Evolutionary conservation across 1,140 invertebrate genomes (phyloP).

Genomic region (Atta colombica): DNA sequence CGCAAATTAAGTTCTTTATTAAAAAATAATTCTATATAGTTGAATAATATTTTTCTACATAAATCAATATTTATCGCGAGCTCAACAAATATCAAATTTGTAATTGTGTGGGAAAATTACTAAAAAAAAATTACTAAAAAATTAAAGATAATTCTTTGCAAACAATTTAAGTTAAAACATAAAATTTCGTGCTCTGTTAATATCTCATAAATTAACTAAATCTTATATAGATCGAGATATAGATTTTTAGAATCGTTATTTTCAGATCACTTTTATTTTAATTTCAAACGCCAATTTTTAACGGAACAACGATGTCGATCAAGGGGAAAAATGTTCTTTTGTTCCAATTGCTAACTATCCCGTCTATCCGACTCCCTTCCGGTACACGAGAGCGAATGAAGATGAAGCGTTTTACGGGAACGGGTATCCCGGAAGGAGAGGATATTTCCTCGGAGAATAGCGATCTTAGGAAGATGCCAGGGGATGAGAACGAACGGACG

Average conservation of each 20-base stretch:
- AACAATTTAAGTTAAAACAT: background rate
- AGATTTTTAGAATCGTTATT: background rate
- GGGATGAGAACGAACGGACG: slow-evolving; percentile 53
- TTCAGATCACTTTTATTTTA: slow-evolving; percentile 17
- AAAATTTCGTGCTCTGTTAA: background rate
- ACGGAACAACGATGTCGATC: slow-evolving; percentile 28
- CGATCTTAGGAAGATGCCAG: slow-evolving; percentile 54
- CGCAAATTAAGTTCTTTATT: background rate
- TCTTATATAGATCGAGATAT: background rate
- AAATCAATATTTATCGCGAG: background rate
- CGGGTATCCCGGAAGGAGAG: slow-evolving; percentile 33
- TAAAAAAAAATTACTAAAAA: too few species aligned
- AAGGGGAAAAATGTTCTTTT: slow-evolving; percentile 8
- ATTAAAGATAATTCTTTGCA: background rate
- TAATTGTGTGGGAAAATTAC: background rate
- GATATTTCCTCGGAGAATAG: slow-evolving; percentile 63
- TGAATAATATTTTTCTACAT: background rate
- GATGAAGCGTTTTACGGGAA: slow-evolving; percentile 54
- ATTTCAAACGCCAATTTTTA: background rate
- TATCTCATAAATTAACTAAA: background rate
- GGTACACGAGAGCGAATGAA: slow-evolving; percentile 54
- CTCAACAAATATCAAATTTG: background rate
- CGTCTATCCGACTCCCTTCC: slow-evolving; percentile 28
- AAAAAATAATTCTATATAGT: background rate
- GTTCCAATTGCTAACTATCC: slow-evolving; percentile 50